Percentiles rank a stretch among this genome's conserved stretches.
Evolutionary conservation across 2,888 invertebrate species (phyloP).

Genomic region (Lysandra coridon): DNA sequence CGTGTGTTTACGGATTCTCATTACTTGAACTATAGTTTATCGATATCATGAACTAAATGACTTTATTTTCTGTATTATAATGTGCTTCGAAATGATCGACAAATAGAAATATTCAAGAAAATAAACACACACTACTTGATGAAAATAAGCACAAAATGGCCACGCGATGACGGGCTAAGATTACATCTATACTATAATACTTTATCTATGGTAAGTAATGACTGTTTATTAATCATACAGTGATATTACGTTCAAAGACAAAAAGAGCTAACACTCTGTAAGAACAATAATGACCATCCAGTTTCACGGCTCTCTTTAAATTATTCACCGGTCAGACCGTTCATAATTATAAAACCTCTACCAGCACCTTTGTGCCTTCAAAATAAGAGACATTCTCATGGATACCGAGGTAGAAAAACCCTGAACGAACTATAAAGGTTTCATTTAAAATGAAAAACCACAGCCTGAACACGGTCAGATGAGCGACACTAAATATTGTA

Average conservation of each 20-base stretch:
- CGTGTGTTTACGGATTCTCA: too few species aligned
- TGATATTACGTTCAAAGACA: neutral
- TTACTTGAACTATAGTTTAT: too few species aligned
- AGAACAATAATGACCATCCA: neutral
- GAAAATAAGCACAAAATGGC: too few species aligned
- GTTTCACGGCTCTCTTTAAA: neutral
- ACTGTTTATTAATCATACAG: neutral
- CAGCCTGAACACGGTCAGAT: neutral
- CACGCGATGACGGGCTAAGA: too few species aligned
- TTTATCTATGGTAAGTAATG: too few species aligned
- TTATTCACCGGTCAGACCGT: neutral
- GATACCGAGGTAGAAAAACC: neutral
- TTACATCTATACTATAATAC: too few species aligned
- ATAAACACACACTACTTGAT: too few species aligned
- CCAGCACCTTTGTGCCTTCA: neutral
- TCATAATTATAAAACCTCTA: neutral
- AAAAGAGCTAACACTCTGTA: neutral
- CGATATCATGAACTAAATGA: too few species aligned
- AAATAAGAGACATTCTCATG: neutral
- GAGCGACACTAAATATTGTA: neutral
- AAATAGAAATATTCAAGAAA: too few species aligned
- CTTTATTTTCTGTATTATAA: too few species aligned
- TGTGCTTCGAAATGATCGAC: too few species aligned
- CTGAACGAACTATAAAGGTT: neutral
- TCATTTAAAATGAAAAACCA: conserved; percentile 16